Evolutionary conservation across 2,113 vertebrate species (phyloP).

Genomic region (Heptranchias perlo): DNA sequence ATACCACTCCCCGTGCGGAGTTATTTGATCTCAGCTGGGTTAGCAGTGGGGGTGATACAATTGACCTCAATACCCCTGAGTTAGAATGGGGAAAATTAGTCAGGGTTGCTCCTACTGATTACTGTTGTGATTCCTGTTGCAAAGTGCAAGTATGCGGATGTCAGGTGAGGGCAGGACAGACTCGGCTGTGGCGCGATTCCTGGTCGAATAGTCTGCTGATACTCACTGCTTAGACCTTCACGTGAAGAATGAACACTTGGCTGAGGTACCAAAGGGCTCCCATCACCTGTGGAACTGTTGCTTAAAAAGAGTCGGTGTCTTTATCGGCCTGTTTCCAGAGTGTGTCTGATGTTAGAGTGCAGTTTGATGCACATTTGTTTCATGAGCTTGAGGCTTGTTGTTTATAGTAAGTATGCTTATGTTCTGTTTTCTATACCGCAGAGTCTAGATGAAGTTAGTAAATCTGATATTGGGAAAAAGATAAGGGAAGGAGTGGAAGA

Average conservation of each 20-base stretch:
- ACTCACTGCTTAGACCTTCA: not conserved
- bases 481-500: conserved; percentile 86
- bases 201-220: not conserved
- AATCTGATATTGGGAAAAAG: conserved; percentile 80
- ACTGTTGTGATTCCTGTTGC: not conserved
- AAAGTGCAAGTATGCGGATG: not conserved
- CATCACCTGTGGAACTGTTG: not conserved
- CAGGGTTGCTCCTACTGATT: not conserved
- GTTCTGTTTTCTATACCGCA: conserved; percentile 44
- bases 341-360: not conserved
- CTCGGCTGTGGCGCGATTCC: no score
- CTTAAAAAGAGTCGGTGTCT: not conserved
- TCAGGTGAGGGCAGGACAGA: not conserved
- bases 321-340: no score
- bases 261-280: not conserved
- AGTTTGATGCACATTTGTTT: not conserved
- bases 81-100: not conserved
- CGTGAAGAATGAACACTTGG: not conserved
- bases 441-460: conserved; percentile 83
- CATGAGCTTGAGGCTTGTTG: not conserved
- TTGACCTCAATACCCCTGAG: not conserved
- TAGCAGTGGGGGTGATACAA: not conserved
- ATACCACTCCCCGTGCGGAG: not conserved
- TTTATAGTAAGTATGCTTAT: not conserved
- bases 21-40: not conserved